Percentiles rank a stretch among this genome's conserved stretches.
Evolutionary conservation across 2,113 vertebrate species (phyloP).

Genomic region (Calonectris borealis): DNA sequence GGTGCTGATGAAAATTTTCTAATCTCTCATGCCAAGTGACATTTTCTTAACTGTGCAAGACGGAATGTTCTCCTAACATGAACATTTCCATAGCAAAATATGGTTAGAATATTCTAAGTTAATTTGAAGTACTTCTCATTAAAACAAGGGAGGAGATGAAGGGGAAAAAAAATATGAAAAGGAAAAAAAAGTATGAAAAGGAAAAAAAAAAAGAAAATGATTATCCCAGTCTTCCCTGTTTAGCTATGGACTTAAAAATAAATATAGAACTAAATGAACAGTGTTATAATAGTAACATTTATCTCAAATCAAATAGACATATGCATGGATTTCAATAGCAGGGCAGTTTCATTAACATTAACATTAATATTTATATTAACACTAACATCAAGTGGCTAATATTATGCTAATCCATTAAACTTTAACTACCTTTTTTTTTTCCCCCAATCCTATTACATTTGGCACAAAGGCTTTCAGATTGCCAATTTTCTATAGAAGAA

Average conservation of each 20-base stretch:
- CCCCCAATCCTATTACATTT: neutral
- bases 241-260: neutral
- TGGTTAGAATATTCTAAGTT: neutral
- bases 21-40: neutral
- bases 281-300: neutral
- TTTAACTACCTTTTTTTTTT: fast-evolving
- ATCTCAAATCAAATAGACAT: neutral
- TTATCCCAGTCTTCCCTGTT: neutral
- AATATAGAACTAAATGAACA: neutral
- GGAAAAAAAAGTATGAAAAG: no score
- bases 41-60: neutral
- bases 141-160: neutral
- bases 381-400: neutral
- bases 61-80: neutral
- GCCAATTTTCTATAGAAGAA: neutral
- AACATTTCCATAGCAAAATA: neutral
- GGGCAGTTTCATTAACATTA: neutral
- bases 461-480: neutral
- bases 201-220: no score
- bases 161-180: no score
- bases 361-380: neutral
- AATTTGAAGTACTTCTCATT: neutral
- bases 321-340: neutral
- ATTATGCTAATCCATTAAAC: neutral
- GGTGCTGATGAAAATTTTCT: slow-evolving; percentile 1